These are phyloP conservation scores for Cryptus armator DNA, from an alignment of 2,888 invertebrate genomes.

Conservation along the genomic window DNA sequence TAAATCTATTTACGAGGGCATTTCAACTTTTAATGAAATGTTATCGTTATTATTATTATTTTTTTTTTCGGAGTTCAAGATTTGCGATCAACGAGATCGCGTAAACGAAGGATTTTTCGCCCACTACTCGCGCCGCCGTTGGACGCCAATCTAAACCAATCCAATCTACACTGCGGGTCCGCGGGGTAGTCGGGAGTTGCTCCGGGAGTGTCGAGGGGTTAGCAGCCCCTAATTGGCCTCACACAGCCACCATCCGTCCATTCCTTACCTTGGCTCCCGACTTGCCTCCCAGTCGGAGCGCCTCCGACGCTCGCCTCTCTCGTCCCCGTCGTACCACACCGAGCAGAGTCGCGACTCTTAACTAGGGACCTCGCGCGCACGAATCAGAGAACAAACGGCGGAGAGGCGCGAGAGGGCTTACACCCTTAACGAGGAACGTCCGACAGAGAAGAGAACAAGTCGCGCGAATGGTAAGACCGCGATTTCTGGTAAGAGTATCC, in stretches of 20 bases:
- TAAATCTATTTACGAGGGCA: neutral
- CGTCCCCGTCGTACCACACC: conserved; percentile 62
- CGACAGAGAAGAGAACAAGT: conserved; percentile 18
- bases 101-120: conserved; percentile 27
- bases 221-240: conserved; percentile 81
- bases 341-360: conserved; percentile 74
- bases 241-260: conserved; percentile 76
- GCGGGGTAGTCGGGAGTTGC: conserved; percentile 74
- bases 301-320: conserved; percentile 55
- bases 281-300: conserved; percentile 12
- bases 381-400: conserved; percentile 74
- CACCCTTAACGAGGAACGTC: conserved; percentile 71
- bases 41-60: neutral
- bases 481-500: conserved; percentile 28
- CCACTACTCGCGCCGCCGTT: conserved; percentile 73
- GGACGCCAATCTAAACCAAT: conserved; percentile 80
- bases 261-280: conserved; percentile 71
- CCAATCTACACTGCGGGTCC: conserved; percentile 80
- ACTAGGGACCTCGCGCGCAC: conserved; percentile 73
- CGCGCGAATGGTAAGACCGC: conserved; percentile 2
- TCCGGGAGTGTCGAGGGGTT: conserved; percentile 78
- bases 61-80: neutral
- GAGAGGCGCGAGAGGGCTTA: conserved; percentile 68
- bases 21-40: neutral
- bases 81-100: neutral